phyloP scores from a whole-genome alignment of 2,888 invertebrate genomes.

The Stenichneumon culpator region DNA sequence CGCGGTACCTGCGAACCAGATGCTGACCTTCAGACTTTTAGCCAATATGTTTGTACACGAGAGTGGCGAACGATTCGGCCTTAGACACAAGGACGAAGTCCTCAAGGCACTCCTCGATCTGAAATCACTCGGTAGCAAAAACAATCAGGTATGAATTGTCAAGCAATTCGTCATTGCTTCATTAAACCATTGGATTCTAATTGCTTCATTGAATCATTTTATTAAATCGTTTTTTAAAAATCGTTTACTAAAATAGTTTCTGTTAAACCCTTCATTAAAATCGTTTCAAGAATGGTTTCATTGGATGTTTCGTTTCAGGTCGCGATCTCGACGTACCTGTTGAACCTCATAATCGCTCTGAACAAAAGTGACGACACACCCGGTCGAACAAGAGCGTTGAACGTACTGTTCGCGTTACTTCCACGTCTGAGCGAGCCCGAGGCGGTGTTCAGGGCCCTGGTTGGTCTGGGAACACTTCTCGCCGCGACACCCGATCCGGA shows the following conservation, averaged over 20 bases:
- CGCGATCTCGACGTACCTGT: conserved; percentile 90
- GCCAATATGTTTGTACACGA: conserved; percentile 93
- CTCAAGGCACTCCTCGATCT: conserved; percentile 87
- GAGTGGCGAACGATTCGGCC: conserved; percentile 88
- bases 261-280: no score
- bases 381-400: conserved; percentile 86
- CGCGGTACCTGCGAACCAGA: conserved; percentile 89
- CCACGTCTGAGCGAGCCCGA: conserved; percentile 89
- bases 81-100: conserved; percentile 87
- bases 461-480: conserved; percentile 91
- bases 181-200: no score
- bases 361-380: conserved; percentile 87
- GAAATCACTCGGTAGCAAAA: conserved; percentile 87
- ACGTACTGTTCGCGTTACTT: conserved; percentile 87
- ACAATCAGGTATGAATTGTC: conserved; percentile 87
- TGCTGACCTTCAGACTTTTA: conserved; percentile 92
- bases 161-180: background rate
- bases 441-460: conserved; percentile 91
- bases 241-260: no score
- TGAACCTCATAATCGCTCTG: conserved; percentile 90
- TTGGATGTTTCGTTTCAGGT: conserved; percentile 86
- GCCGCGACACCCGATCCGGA: conserved; percentile 84
- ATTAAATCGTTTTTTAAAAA: conserved; percentile 41
- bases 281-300: no score
- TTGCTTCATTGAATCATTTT: background rate